phyloP scores from a whole-genome alignment of 1,140 invertebrate genomes.

The Calephelis virginiensis region DNA sequence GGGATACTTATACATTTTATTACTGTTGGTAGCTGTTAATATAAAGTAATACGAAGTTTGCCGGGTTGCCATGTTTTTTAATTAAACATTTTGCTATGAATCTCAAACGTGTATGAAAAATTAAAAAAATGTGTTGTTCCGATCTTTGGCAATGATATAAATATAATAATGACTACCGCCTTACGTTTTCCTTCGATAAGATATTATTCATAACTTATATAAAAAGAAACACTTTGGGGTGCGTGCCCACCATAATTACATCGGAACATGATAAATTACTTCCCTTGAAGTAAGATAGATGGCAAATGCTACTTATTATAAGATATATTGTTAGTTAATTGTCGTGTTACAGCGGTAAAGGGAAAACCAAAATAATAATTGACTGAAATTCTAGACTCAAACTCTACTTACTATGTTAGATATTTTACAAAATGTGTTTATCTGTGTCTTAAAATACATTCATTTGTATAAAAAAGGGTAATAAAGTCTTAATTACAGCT shows the following conservation, averaged over 20 bases:
- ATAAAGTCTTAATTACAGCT: too few relatives aligned
- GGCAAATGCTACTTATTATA: neutral
- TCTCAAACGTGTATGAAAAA: too few relatives aligned
- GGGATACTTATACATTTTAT: too few relatives aligned
- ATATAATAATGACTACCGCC: neutral
- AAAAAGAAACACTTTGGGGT: neutral
- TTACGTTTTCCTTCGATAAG: neutral
- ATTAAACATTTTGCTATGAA: too few relatives aligned
- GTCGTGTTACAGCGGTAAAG: neutral
- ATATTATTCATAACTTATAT: neutral
- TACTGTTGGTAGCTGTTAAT: too few relatives aligned
- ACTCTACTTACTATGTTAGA: too few relatives aligned
- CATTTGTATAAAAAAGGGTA: too few relatives aligned
- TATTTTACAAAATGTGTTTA: too few relatives aligned
- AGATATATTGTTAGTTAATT: conserved; percentile 1
- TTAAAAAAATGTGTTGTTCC: neutral
- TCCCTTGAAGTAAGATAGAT: conserved; percentile 4
- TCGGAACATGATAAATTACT: conserved; percentile 1
- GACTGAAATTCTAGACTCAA: too few relatives aligned
- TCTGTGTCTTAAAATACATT: too few relatives aligned
- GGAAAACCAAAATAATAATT: neutral
- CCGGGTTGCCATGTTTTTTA: too few relatives aligned
- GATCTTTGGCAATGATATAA: neutral
- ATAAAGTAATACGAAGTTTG: too few relatives aligned
- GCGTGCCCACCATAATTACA: conserved; percentile 15